Evolutionary conservation across 2,888 invertebrate genomes (phyloP), one percentile per base, ranked within the genome.

Genomic region (Dryocosmus kuriphilus): DNA sequence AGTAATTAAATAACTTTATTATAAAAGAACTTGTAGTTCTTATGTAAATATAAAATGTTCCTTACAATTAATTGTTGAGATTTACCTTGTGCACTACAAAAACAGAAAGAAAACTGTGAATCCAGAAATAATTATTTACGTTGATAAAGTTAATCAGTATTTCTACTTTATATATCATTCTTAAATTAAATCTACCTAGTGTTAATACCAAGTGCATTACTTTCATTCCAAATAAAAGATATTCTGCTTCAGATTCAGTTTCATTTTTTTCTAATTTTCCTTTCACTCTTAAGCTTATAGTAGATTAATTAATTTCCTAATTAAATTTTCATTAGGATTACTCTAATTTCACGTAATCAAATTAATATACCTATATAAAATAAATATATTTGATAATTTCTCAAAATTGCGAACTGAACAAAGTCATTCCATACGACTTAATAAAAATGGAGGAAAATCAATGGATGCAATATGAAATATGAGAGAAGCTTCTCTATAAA

Each of bases 121-220:
- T 19, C 24, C 38, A 65, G 41, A 65, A 32, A 71, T 41, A 41
- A 16, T 38, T 24, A 41, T 46, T n/a, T 14, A 71, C n/a, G 30
- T 46, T 67, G 27, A 67, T 41, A 67, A 67, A 46, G 8, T 51
- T 41, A 41, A 51, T 51, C 51, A 71, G 71, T 71, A 71, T 71
- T 71, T 14, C n/a, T 71, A 71, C 11, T 71, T 67, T 67, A 46
- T 46, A 41, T 24, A 41, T 24, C 41, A 27, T 67, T 67, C 4
- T 67, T 46, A 67, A 46, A 46, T 67, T 9, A 67, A 51, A 3
- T 67, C 16, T 27, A 67, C 19, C 14, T 38, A 24, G n/a, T 51
- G 30, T 51, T 71, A 27, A 46, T 41, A 41, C 19, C 27, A 27
- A n/a, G 27, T 5, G 51, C 51, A 27, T 46, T 16, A 51, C 30